Base-by-base conservation (phyloP, 2,888 invertebrate species). In the Limnephilus marmoratus region DNA sequence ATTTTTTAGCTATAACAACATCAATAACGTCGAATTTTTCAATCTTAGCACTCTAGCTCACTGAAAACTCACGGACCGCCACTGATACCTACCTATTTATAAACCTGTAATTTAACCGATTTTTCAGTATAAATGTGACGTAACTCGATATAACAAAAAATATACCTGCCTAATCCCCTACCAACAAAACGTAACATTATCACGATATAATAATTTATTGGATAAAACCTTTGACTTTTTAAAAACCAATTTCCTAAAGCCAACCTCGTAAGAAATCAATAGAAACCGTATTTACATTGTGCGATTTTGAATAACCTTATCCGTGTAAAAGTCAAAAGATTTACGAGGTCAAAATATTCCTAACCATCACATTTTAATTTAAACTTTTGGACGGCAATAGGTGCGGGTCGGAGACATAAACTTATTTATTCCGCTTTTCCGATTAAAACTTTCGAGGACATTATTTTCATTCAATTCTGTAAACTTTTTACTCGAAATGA, bases 271-370 rank as follows among this genome's bases (percentile, higher is more conserved):
- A 68, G 68, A 68, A 68, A 68, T 68, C 68, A 68, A 68, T 68
- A n/a, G 68, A 68, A 68, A 68, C 18, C 68, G 24, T 68, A 68
- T 68, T 68, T 68, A 68, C 68, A 68, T 68, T 68, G 68, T 68
- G 68, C 68, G 68, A 68, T 68, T 68, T n/a, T 24, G 24, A 68
- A 68, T 68, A 68, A 68, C 68, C 1, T n/a, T 5, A 9, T 68
- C 68, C 68, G 24, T 68, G 11, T 68, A 68, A 24, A 68, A 68
- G 68, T 5, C 68, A 68, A 68, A 68, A 68, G 68, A 68, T 68
- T 45, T 83, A 49, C 49, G 83, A 90, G 83, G 82, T 90, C 90
- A 82, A 90, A 31, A 83, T 68, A 68, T 45, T 82, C 29, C 29
- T 82, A 82, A 15, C 31, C 31, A 34, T 31, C 82, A 82, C 82